These are phyloP conservation scores for Willisornis vidua DNA, from an alignment of 2,113 vertebrate genomes.

Conservation along the genomic window DNA sequence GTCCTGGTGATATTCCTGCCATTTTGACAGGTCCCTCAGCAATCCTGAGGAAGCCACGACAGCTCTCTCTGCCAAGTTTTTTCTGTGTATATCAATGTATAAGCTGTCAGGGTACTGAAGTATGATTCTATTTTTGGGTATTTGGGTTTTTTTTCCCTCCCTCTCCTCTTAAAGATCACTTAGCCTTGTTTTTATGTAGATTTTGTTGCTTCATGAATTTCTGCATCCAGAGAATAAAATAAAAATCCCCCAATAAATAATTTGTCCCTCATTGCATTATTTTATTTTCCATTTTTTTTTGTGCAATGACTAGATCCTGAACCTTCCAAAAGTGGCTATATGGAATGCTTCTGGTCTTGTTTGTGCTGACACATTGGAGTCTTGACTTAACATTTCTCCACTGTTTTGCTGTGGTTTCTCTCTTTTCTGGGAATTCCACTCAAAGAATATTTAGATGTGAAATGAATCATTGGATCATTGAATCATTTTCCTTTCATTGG, in stretches of 20 bases:
- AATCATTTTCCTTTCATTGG: neutral
- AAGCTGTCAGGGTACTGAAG: neutral
- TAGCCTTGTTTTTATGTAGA: neutral
- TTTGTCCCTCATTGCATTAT: neutral
- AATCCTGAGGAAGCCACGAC: neutral
- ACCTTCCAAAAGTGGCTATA: neutral
- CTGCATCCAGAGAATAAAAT: neutral
- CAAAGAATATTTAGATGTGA: neutral
- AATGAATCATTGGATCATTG: neutral
- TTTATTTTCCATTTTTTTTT: neutral
- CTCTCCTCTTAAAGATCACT: neutral
- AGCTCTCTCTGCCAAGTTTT: neutral
- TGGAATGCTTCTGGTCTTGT: neutral
- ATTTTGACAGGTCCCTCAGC: neutral
- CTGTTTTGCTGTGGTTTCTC: neutral
- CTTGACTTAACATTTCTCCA: neutral
- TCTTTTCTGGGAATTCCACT: neutral
- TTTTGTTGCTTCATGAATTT: neutral
- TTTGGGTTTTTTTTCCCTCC: neutral
- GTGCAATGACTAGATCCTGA: neutral
- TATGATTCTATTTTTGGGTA: neutral
- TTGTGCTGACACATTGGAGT: neutral
- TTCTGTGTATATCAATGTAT: neutral
- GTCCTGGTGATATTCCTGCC: neutral
- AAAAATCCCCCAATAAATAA: neutral